Conservation (phyloP, 2,888 invertebrate genomes). For the Eupithecia exiguata region DNA sequence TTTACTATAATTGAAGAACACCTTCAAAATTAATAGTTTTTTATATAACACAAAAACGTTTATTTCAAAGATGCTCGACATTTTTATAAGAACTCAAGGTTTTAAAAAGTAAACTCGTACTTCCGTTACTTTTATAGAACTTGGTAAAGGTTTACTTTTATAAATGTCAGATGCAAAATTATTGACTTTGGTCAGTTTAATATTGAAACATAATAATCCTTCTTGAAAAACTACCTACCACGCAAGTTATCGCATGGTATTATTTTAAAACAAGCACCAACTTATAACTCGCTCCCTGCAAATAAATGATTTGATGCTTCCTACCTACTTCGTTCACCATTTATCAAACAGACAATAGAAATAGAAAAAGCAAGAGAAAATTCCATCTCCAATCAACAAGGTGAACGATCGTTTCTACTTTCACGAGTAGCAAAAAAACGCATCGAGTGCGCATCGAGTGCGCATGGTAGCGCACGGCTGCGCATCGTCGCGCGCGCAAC, state of each 20-base stretch:
- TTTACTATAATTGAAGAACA: not conserved
- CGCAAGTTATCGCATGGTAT: too few relatives aligned
- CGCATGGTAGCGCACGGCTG: slow-evolving; percentile 47
- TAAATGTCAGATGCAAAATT: not conserved
- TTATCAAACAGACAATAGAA: slow-evolving; percentile 3
- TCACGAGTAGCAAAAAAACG: slow-evolving; percentile 43
- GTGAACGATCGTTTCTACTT: slow-evolving; percentile 49
- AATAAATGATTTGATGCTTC: not conserved
- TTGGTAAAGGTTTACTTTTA: not conserved
- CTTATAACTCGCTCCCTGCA: too few relatives aligned
- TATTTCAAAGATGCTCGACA: not conserved
- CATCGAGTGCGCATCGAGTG: slow-evolving; percentile 39
- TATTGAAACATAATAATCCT: not conserved
- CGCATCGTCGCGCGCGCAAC: slow-evolving; percentile 68
- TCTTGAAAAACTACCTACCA: not conserved
- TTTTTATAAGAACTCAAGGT: not conserved
- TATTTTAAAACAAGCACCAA: too few relatives aligned
- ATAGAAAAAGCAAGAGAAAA: slow-evolving; percentile 34
- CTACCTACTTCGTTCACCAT: not conserved
- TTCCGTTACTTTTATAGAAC: not conserved
- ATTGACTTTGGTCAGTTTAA: not conserved
- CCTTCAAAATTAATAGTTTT: not conserved
- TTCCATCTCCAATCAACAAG: slow-evolving; percentile 36
- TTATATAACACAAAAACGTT: not conserved
- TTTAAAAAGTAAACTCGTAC: not conserved